These are phyloP conservation scores for Leptosomus discolor DNA, from an alignment of 2,113 vertebrate genomes.

Conservation along the genomic window DNA sequence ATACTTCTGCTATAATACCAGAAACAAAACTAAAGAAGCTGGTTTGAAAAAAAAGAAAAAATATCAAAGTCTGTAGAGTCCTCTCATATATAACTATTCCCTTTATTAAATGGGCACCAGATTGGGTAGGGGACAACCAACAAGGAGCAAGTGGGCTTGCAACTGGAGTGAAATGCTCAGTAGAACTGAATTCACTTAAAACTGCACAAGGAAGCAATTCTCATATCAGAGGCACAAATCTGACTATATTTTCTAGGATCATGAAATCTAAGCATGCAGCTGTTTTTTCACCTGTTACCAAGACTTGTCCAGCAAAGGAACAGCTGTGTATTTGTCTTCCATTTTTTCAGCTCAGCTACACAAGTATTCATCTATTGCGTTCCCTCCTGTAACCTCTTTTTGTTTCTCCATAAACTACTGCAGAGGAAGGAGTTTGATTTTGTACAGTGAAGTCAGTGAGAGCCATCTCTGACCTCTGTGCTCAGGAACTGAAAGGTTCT, in stretches of 20 bases:
- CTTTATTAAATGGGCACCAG: neutral
- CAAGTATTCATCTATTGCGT: neutral
- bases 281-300: slow-evolving; percentile 37
- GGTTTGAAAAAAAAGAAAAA: neutral
- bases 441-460: neutral
- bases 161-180: neutral
- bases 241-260: neutral
- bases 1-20: neutral
- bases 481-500: neutral
- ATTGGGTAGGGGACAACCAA: neutral
- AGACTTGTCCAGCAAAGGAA: neutral
- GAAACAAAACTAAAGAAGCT: neutral
- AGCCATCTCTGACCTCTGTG: neutral
- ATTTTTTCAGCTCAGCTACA: neutral
- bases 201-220: neutral
- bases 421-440: neutral
- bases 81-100: neutral
- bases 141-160: neutral
- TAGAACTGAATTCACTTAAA: neutral
- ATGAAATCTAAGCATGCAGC: neutral
- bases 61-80: neutral
- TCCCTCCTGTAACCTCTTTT: neutral
- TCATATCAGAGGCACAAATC: neutral
- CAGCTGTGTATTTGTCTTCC: slow-evolving; percentile 14
- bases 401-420: neutral